Conservation (phyloP, 2,113 vertebrate genomes). For the Tenebrosternarchus preto region DNA sequence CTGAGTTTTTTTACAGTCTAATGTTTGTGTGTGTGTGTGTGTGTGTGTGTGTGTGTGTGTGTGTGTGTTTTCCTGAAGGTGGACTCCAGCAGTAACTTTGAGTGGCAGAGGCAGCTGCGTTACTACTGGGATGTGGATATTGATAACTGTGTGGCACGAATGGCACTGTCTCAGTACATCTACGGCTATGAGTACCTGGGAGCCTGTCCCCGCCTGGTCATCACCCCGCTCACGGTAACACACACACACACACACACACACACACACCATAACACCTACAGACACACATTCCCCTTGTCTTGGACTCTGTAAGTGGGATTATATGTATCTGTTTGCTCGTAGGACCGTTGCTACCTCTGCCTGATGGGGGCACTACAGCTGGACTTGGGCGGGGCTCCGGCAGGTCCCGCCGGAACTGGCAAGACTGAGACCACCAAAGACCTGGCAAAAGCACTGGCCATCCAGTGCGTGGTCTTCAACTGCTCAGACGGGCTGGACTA, state of each 20-base stretch:
- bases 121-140: constrained; percentile 82
- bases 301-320: background rate
- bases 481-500: constrained; percentile 89
- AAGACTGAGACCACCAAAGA: constrained; percentile 91
- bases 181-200: constrained; percentile 85
- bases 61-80: constrained; percentile 64
- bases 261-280: background rate
- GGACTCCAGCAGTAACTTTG: constrained; percentile 74
- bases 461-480: constrained; percentile 91
- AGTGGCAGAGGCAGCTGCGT: constrained; percentile 82
- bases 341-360: constrained; percentile 87
- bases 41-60: constrained; percentile 12
- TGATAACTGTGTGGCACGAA: constrained; percentile 80
- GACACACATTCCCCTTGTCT: too few species aligned
- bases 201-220: constrained; percentile 80
- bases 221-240: constrained; percentile 76
- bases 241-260: constrained; percentile 1
- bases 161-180: constrained; percentile 82
- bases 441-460: constrained; percentile 84
- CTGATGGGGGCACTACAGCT: constrained; percentile 89
- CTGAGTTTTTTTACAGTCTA: too few species aligned
- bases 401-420: constrained; percentile 86
- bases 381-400: constrained; percentile 85
- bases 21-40: constrained; percentile 9
- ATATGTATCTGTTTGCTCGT: background rate